phyloP scores from a whole-genome alignment of 1,140 invertebrate species.

The Drosophila bocqueti region DNA sequence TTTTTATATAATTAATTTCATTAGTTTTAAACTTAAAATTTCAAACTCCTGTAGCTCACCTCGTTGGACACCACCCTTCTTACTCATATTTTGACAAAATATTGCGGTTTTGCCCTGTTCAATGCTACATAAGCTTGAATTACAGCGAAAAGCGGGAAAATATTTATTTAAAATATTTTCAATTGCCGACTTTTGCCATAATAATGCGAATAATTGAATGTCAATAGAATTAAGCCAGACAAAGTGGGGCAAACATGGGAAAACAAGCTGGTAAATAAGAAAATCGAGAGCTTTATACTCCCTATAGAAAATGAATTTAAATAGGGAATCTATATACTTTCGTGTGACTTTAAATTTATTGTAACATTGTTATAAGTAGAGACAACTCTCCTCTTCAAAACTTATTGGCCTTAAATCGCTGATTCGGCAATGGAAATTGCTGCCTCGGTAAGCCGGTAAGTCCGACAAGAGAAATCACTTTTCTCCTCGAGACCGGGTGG shows the following conservation, averaged over 20 bases:
- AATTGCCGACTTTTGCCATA: conserved; percentile 19
- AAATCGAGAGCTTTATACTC: conserved; percentile 5
- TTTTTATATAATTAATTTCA: neutral
- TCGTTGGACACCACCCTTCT: neutral
- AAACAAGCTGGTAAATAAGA: conserved; percentile 13
- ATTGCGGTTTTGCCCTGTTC: conserved; percentile 55
- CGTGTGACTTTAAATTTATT: neutral
- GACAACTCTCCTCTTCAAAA: conserved; percentile 21
- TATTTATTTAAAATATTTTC: conserved; percentile 75
- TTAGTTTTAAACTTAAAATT: neutral
- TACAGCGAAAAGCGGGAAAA: conserved; percentile 51
- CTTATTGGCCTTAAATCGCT: conserved; percentile 59
- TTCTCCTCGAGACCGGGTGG: conserved; percentile 33
- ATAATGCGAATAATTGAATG: conserved; percentile 63
- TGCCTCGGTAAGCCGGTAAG: conserved; percentile 71
- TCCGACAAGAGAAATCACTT: conserved; percentile 82
- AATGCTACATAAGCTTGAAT: conserved; percentile 66
- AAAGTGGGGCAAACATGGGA: conserved; percentile 23
- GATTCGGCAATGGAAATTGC: conserved; percentile 57
- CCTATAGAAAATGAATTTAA: neutral
- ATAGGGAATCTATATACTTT: neutral
- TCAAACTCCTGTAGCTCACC: neutral
- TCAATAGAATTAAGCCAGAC: conserved; percentile 68
- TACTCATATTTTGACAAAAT: conserved; percentile 63
- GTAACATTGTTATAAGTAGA: conserved; percentile 3